Evolutionary conservation across 92 coral and sea anemone genomes (phyloP).

Genomic region (Epizoanthus illoricatus): DNA sequence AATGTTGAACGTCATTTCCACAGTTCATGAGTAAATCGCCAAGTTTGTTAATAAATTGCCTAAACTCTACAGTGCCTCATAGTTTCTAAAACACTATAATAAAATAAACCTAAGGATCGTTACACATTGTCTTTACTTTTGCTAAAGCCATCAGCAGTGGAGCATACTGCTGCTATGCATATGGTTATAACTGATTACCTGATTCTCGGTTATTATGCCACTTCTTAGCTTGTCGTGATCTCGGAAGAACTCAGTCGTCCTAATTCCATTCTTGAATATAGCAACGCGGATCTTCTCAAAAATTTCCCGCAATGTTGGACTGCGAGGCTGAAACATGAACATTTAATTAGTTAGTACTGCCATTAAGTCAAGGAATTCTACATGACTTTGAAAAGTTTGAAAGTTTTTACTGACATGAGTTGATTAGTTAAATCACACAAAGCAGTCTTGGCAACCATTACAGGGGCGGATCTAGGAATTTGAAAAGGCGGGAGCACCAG

Average conservation of each 20-base stretch:
- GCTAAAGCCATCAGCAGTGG: not conserved
- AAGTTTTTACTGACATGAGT: not conserved
- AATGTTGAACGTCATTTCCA: no score
- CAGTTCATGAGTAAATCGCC: no score
- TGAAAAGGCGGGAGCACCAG: not conserved
- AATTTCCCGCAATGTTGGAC: constrained; percentile 71
- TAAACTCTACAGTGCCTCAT: no score
- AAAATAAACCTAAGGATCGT: no score
- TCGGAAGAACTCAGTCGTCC: constrained; percentile 93
- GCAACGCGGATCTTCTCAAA: constrained; percentile 92
- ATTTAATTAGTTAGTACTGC: not conserved
- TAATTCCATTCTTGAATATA: constrained; percentile 89
- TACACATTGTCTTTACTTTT: no score
- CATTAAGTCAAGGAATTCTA: not conserved
- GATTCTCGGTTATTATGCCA: constrained; percentile 96
- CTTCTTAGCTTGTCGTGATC: constrained; percentile 98
- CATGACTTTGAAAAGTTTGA: not conserved
- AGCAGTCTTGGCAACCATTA: not conserved
- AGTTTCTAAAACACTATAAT: no score
- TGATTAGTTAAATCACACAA: no score
- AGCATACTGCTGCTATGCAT: not conserved
- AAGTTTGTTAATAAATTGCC: no score
- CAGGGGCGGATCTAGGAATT: not conserved
- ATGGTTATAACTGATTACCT: no score
- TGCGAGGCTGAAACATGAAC: constrained; percentile 56